A percentile compares a stretch with the other conserved stretches of the same genome.
These are phyloP conservation scores for Antitype chi DNA, from an alignment of 2,888 invertebrate species.

Conservation along the genomic window DNA sequence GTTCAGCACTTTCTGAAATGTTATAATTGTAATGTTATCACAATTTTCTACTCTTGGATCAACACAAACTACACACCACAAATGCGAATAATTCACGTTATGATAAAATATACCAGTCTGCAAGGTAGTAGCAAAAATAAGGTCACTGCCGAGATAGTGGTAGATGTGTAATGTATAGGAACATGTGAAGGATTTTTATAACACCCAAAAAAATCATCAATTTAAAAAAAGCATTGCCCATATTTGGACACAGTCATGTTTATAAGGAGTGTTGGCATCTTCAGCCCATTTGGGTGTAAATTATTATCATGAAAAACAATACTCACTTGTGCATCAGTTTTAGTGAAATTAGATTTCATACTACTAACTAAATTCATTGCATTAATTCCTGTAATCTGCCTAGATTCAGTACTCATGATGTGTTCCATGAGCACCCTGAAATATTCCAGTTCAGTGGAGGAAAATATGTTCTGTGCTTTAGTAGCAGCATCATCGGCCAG, in stretches of 20 bases:
- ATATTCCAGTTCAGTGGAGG: conserved; percentile 81
- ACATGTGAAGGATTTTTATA: background rate
- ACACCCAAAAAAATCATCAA: background rate
- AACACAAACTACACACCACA: background rate
- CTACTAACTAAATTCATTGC: conserved; percentile 83
- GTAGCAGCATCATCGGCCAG: conserved; percentile 83
- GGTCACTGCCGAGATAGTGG: too few species aligned
- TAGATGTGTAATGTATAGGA: background rate
- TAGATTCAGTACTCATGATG: conserved; percentile 82
- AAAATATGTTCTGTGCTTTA: conserved; percentile 83
- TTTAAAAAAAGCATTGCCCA: too few species aligned
- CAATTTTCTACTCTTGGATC: background rate
- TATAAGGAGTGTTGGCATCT: background rate
- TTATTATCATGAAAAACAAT: background rate
- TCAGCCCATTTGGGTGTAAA: background rate
- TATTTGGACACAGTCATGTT: background rate
- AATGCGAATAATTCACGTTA: background rate
- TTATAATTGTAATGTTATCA: background rate
- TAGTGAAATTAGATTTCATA: conserved; percentile 81
- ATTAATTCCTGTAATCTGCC: conserved; percentile 83
- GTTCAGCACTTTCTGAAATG: conserved; percentile 83
- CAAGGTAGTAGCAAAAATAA: background rate
- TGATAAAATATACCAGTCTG: background rate
- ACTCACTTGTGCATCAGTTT: conserved; percentile 84
- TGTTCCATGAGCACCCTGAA: conserved; percentile 84